Evolutionary conservation across 1,140 invertebrate genomes (phyloP), one percentile per base, ranked within the genome.

Genomic region (Caenorhabditis tropicalis): DNA sequence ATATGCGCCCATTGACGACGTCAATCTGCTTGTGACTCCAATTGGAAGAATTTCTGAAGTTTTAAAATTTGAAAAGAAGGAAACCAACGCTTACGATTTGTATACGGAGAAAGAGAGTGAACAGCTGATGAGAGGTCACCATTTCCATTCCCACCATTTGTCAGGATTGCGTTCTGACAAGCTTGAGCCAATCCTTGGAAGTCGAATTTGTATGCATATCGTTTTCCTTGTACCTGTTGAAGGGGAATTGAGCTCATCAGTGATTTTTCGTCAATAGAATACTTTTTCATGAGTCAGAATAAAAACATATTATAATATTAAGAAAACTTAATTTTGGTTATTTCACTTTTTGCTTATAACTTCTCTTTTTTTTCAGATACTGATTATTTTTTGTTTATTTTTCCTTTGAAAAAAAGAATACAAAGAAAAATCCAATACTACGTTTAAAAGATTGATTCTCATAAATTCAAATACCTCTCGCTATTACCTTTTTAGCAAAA

Each of bases 161-260:
- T 74, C 33, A 74, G 9, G 10, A 56, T 58, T 1, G 51, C 79
- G 43, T 87, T 89, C 53, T 90, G 88, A 80, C 88, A 89, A n/a
- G 88, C 88, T 80, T 90, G 88, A 9, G 87, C 91, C 9, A 93
- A 88, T 15, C 92, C 92, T 56, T 90, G 89, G 81, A 92, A 91
- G 86, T 92, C 91, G 86, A 92, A 92, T 82, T 90, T 91, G 88
- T 93, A 93, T 7, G 92, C 92, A 88, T 92, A 93, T 51, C 92
- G 85, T 81, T 98, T 97, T 82, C 97, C 97, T 91, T 97, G 96
- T 5, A 98, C 84, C 84, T 85, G 29, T 43, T 74, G 70, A 27
- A 15, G 29, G 10, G 6, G 6, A 39, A 33, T n/a, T 70, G 10
- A 0, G 9, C 10, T 56, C 21, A 56, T 15, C 70, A 29, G 19